These are phyloP conservation scores for Panzeria rudis DNA, from an alignment of 2,888 invertebrate genomes.

Conservation along the genomic window DNA sequence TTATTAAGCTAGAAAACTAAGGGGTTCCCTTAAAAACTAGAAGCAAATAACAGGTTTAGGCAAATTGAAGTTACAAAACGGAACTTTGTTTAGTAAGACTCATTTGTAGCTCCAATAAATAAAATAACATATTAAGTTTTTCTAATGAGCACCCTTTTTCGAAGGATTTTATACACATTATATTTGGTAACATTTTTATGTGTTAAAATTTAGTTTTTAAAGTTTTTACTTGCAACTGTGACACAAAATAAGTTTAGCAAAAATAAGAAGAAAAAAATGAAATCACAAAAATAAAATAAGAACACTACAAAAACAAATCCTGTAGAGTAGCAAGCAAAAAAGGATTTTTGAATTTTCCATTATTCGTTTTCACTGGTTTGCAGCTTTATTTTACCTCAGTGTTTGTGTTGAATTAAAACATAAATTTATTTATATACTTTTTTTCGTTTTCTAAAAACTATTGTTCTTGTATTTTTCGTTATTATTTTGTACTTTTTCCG, in stretches of 20 bases:
- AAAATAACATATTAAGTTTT: not conserved
- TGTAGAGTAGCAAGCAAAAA: not conserved
- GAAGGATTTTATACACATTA: not conserved
- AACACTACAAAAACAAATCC: not conserved
- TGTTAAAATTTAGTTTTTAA: slow-evolving; percentile 53
- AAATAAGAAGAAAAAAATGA: slow-evolving; percentile 6
- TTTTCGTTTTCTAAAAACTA: slow-evolving; percentile 31
- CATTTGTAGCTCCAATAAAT: too few species aligned
- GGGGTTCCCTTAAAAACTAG: not conserved
- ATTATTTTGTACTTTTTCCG: slow-evolving; percentile 21
- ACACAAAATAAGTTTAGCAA: slow-evolving; percentile 61
- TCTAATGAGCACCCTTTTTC: not conserved
- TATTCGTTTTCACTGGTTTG: not conserved
- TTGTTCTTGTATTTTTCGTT: slow-evolving; percentile 31
- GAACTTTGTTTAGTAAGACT: too few species aligned
- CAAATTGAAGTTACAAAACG: too few species aligned
- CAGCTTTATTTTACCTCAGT: slow-evolving; percentile 34
- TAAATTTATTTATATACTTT: slow-evolving; percentile 39
- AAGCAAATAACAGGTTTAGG: too few species aligned
- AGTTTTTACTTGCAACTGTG: slow-evolving; percentile 56
- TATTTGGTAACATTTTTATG: slow-evolving; percentile 6
- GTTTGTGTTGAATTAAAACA: slow-evolving; percentile 18
- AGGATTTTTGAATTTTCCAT: not conserved
- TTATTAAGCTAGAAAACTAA: not conserved
- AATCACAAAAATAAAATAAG: not conserved